A percentile compares a stretch with the other conserved stretches of the same genome.
These are phyloP conservation scores for Tachysurus fulvidraco DNA, from an alignment of 2,113 vertebrate species.

Conservation along the genomic window DNA sequence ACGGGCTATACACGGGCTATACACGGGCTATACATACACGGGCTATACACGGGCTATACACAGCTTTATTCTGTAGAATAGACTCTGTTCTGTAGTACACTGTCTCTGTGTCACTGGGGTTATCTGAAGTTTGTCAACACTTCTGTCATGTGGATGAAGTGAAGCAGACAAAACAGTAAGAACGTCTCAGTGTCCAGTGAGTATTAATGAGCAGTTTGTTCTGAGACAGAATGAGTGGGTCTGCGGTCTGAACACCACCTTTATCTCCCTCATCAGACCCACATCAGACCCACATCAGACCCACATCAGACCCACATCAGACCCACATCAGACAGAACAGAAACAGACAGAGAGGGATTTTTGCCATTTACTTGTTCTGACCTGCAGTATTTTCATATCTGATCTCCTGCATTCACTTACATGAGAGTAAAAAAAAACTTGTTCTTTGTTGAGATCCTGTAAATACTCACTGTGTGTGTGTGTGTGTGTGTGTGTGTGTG, in stretches of 20 bases:
- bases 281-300: not conserved
- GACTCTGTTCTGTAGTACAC: not conserved
- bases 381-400: not conserved
- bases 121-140: not conserved
- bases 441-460: not conserved
- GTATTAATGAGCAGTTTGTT: not conserved
- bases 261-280: not conserved
- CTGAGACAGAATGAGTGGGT: not conserved
- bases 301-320: too few species aligned
- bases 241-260: not conserved
- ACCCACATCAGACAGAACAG: too few species aligned
- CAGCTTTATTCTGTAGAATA: too few species aligned
- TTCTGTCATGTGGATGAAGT: not conserved
- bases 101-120: not conserved
- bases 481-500: slow-evolving; percentile 28
- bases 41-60: too few species aligned
- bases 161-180: not conserved
- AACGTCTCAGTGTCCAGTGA: not conserved
- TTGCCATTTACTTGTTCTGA: not conserved
- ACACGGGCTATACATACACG: too few species aligned
- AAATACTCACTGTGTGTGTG: not conserved
- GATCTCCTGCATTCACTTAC: not conserved
- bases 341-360: too few species aligned
- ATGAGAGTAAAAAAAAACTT: not conserved
- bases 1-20: too few species aligned